These are phyloP conservation scores for Macropodus opercularis DNA, from an alignment of 2,797 vertebrate species.

Conservation along the genomic window DNA sequence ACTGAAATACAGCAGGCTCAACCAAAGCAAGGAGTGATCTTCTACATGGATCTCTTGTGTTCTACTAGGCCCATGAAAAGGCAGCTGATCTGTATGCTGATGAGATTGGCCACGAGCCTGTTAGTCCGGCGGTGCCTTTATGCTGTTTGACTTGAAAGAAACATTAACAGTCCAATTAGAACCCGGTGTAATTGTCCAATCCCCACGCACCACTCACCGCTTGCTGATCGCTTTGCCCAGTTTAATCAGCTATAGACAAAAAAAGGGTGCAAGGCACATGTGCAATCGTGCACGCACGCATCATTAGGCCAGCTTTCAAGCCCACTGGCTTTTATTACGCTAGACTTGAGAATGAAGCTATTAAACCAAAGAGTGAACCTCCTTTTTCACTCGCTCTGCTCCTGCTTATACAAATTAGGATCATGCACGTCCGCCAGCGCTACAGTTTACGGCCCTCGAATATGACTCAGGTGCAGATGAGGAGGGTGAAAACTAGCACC, in stretches of 20 bases:
- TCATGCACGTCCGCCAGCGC: conserved; percentile 41
- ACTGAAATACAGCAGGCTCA: conserved; percentile 17
- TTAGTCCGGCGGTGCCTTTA: conserved; percentile 62
- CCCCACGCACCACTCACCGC: conserved; percentile 54
- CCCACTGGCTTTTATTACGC: conserved; percentile 61
- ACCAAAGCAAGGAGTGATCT: conserved; percentile 37
- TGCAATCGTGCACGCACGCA: conserved; percentile 15
- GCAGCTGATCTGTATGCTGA: conserved; percentile 74
- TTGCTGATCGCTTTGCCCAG: conserved; percentile 64
- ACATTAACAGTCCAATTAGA: conserved; percentile 76
- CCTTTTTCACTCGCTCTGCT: conserved; percentile 47
- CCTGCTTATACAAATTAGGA: conserved; percentile 57
- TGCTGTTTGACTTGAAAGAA: conserved; percentile 69
- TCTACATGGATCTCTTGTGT: conserved; percentile 51
- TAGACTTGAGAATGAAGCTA: conserved; percentile 54
- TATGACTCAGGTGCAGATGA: conserved; percentile 38
- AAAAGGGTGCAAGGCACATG: conserved; percentile 19
- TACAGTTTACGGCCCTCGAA: conserved; percentile 42
- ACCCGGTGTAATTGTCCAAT: conserved; percentile 47
- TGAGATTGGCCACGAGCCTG: conserved; percentile 55
- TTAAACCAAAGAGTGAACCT: conserved; percentile 60
- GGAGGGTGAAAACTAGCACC: conserved; percentile 33
- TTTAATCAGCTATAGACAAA: conserved; percentile 73
- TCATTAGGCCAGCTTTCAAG: conserved; percentile 67
- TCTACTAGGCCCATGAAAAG: conserved; percentile 61